Conservation (phyloP, 2,888 invertebrate species). For the Eretmocerus hayati region DNA sequence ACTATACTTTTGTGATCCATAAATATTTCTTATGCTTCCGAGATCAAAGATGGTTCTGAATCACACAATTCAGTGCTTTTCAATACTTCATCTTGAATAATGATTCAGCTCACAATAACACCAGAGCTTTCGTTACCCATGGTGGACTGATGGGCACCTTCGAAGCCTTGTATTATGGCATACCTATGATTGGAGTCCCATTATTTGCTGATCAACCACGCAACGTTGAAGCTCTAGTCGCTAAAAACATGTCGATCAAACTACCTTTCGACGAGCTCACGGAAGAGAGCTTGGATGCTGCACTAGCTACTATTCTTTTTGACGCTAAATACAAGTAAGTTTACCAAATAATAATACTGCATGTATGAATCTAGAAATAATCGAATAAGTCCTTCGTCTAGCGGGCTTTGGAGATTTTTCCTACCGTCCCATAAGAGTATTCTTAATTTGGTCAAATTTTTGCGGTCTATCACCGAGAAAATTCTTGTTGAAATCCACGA, state of each 20-base stretch:
- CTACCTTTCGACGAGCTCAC: conserved; percentile 23
- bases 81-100: neutral
- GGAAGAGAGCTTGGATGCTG: conserved; percentile 25
- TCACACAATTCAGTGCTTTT: no score
- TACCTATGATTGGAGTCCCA: conserved; percentile 38
- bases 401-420: no score
- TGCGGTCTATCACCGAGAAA: no score
- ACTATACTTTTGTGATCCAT: no score
- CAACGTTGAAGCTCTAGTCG: conserved; percentile 17
- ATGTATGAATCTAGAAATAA: neutral
- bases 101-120: conserved; percentile 32
- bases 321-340: conserved; percentile 18
- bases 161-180: conserved; percentile 32
- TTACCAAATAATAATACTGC: neutral
- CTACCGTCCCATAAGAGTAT: no score
- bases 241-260: conserved; percentile 19
- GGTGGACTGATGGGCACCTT: conserved; percentile 36
- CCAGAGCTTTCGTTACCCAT: conserved; percentile 36
- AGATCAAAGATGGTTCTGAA: no score
- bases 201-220: conserved; percentile 36
- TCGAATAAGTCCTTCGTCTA: neutral
- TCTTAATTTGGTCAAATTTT: no score
- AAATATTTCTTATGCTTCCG: no score
- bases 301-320: conserved; percentile 19
- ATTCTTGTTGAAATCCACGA: no score